A percentile compares a stretch with the other conserved stretches of the same genome.
Conservation (phyloP, 2,113 vertebrate genomes). For the Podarcis muralis region DNA sequence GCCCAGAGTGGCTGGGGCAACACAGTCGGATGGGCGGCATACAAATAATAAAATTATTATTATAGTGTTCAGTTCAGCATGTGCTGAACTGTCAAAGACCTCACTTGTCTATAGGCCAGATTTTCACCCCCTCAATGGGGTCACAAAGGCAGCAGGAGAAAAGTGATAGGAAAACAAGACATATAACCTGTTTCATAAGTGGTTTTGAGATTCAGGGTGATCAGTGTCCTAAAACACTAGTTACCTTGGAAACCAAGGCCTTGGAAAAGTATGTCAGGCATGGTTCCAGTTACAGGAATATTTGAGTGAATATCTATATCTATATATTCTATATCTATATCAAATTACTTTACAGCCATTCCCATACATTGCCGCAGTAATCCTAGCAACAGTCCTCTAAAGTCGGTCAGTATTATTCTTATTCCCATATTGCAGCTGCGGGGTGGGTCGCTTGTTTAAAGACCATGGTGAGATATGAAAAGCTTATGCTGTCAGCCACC, state of each 20-base stretch:
- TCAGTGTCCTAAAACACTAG: constrained; percentile 2
- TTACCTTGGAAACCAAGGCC: constrained; percentile 19
- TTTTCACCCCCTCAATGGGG: constrained; percentile 33
- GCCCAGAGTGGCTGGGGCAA: too few species aligned
- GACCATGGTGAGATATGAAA: neutral
- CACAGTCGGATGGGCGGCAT: too few species aligned
- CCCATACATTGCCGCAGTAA: neutral
- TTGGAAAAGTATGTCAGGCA: constrained; percentile 9
- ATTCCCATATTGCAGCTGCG: neutral
- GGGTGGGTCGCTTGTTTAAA: neutral
- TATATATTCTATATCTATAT: neutral
- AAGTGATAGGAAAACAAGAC: constrained; percentile 46
- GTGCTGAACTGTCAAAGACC: neutral
- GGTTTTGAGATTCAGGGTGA: constrained; percentile 37
- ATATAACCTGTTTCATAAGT: constrained; percentile 40
- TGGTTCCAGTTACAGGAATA: neutral
- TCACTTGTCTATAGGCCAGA: too few species aligned
- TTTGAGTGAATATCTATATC: neutral
- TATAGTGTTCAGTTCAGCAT: neutral
- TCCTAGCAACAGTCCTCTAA: neutral
- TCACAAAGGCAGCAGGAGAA: constrained; percentile 1
- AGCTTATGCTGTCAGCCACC: neutral
- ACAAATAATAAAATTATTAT: too few species aligned
- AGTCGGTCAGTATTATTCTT: neutral
- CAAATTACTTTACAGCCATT: neutral